Base-by-base conservation (phyloP, 2,888 invertebrate genomes). In the Phengaris alcon region DNA sequence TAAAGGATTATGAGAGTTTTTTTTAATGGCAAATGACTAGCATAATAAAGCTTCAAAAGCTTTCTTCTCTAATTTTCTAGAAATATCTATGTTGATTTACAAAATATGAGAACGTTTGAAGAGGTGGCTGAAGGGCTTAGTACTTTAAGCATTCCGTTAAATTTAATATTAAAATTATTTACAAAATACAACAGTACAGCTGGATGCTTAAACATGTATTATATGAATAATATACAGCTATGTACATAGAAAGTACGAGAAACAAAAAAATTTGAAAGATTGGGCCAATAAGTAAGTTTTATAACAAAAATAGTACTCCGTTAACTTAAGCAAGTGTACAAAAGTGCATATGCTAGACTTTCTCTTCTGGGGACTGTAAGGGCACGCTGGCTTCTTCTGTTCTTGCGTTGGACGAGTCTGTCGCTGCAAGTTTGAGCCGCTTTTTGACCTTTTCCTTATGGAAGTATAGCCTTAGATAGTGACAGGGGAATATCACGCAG, bases 401-500 rank as follows among this genome's bases (percentile, higher is more conserved):
- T 75, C 85, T 88, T 12, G 82, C 81, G 0, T 87, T 83, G 2
- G 88, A 85, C 0, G 86, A 84, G 2, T 87, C 89, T 1, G 88
- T 89, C 0, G 88, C 85, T 6, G 87, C 87, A 6, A 91, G 80
- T 80, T 88, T 90, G 75, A 91, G 93, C 77, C 94, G 86, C 83
- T 95, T 96, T 87, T 95, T 95, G 73, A 93, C 92, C 74, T 95
- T 90, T 81, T 96, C 95, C 78, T 95, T 95, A 83, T 95, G 94
- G 89, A 97, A 96, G 88, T 96, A 96, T 13, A 97, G 89, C 79
- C 97, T 93, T 51, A 97, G 95, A 87, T 97, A 98, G 84, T 97
- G 96, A 84, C 97, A 97, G 5, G 97, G 97, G 86, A 97, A 96
- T 74, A 96, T 95, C 2, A 97, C 97, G 84, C 97, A 97, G 82